Percentiles rank a stretch among this genome's conserved stretches.
phyloP scores from a whole-genome alignment of 2,888 invertebrate genomes.

The Lasioglossum malachurum region DNA sequence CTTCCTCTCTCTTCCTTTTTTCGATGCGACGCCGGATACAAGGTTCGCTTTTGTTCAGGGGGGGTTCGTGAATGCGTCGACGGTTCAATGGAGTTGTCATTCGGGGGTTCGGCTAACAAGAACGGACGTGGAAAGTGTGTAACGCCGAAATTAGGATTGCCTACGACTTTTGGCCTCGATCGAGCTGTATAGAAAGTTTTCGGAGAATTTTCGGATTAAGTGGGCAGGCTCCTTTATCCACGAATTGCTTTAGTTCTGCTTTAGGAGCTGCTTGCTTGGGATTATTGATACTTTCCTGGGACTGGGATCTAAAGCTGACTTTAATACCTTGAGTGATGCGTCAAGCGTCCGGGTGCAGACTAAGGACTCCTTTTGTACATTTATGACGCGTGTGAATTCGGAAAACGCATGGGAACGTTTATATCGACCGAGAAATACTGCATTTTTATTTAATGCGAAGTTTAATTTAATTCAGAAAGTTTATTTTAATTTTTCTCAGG shows the following conservation, averaged over 20 bases:
- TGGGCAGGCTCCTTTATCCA: not conserved
- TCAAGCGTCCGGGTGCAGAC: not conserved
- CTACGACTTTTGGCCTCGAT: not conserved
- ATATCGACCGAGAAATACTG: not conserved
- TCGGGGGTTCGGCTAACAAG: not conserved
- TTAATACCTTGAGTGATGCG: not conserved
- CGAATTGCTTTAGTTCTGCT: not conserved
- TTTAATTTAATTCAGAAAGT: no score
- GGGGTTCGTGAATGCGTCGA: not conserved
- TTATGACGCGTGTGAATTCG: not conserved
- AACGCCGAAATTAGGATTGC: not conserved
- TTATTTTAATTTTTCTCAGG: no score
- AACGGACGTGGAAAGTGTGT: not conserved
- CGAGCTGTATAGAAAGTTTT: not conserved
- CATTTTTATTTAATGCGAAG: not conserved
- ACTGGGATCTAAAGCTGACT: not conserved
- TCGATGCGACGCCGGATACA: slow-evolving; percentile 12
- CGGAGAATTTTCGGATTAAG: not conserved
- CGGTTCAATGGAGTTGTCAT: slow-evolving; percentile 13
- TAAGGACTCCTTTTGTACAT: not conserved
- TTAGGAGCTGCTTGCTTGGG: not conserved
- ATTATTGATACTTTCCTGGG: not conserved
- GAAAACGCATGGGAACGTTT: not conserved
- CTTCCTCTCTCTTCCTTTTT: not conserved
- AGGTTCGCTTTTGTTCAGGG: slow-evolving; percentile 4